Conservation (phyloP, 2,888 invertebrate species). For the Drosophila anomalata region DNA sequence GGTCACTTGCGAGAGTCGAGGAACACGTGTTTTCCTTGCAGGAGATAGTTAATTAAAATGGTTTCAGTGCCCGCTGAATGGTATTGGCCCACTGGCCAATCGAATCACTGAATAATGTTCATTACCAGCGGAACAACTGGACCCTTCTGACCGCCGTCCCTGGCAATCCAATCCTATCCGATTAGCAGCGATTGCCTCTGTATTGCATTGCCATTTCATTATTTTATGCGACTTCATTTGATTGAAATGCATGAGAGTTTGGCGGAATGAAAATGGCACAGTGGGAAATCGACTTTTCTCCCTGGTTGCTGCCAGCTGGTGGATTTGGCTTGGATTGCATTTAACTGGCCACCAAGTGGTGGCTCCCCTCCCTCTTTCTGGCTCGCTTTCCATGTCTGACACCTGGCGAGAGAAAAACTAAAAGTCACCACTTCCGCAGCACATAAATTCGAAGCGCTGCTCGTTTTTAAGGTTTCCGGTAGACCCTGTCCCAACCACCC, state of each 20-base stretch:
- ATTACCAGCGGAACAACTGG: constrained; percentile 1
- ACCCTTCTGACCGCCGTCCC: background rate
- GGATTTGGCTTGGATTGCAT: constrained; percentile 41
- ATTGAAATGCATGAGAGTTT: constrained; percentile 59
- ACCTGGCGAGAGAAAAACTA: constrained; percentile 61
- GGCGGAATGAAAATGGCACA: constrained; percentile 9
- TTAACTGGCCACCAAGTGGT: constrained; percentile 33
- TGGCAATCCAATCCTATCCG: constrained; percentile 25
- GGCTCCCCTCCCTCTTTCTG: constrained; percentile 13
- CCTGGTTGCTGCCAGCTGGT: constrained; percentile 19
- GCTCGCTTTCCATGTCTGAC: constrained; percentile 34
- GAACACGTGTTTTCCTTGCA: constrained; percentile 23
- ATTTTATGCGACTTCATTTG: constrained; percentile 73
- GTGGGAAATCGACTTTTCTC: constrained; percentile 27
- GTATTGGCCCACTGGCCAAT: background rate
- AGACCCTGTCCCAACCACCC: background rate
- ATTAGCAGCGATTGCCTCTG: constrained; percentile 37
- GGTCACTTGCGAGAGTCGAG: background rate
- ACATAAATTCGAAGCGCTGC: constrained; percentile 67
- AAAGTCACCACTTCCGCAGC: constrained; percentile 69
- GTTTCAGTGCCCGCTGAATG: background rate
- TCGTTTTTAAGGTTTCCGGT: constrained; percentile 59
- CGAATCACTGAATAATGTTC: constrained; percentile 21
- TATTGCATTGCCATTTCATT: constrained; percentile 48
- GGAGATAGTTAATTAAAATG: constrained; percentile 34